phyloP scores from a whole-genome alignment of 2,888 invertebrate species.

The Oasisia sp. region DNA sequence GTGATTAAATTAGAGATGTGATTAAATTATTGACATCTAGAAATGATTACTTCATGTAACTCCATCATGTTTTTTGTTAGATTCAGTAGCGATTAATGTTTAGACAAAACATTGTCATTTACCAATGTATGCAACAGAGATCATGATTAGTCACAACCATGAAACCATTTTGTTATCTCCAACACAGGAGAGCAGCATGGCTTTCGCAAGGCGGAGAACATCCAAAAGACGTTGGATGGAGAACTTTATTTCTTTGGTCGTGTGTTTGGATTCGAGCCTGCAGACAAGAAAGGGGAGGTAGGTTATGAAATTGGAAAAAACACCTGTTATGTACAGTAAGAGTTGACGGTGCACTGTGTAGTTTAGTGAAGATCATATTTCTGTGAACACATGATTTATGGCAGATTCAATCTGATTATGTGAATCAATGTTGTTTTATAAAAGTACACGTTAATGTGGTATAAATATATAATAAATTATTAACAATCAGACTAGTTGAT shows the following conservation, averaged over 20 bases:
- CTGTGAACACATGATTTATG: neutral
- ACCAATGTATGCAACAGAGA: neutral
- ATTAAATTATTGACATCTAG: neutral
- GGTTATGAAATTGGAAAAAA: neutral
- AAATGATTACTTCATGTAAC: neutral
- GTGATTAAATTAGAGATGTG: neutral
- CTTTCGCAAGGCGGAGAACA: slow-evolving; percentile 65
- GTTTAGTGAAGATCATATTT: neutral
- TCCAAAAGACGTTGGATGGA: slow-evolving; percentile 63
- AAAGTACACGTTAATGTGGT: neutral
- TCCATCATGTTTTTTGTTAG: neutral
- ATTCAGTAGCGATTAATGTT: neutral
- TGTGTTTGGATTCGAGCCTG: slow-evolving; percentile 59
- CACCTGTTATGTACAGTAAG: neutral
- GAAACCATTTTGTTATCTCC: neutral
- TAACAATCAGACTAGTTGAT: neutral
- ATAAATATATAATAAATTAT: neutral
- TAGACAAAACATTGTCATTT: too few species aligned
- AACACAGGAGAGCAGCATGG: slow-evolving; percentile 67
- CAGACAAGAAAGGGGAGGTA: slow-evolving; percentile 51
- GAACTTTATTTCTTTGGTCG: slow-evolving; percentile 65
- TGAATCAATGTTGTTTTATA: neutral
- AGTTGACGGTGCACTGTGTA: neutral
- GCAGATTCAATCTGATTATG: neutral
- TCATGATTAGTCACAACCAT: neutral